phyloP scores from a whole-genome alignment of 2,113 vertebrate species.

The Entelurus aequoreus region DNA sequence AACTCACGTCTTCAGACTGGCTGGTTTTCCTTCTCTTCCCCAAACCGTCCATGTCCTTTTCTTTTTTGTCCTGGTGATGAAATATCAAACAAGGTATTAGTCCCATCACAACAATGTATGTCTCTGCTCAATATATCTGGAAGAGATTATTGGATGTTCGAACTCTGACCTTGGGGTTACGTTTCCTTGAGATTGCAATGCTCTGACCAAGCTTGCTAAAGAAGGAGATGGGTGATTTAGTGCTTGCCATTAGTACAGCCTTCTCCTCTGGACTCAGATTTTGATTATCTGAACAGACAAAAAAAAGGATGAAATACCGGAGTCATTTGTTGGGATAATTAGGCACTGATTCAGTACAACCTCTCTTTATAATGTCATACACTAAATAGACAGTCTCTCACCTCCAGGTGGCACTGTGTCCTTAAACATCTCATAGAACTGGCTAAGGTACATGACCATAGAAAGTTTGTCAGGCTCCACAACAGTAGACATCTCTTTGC shows the following conservation, averaged over 20 bases:
- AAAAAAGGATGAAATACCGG: background rate
- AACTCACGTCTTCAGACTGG: constrained; percentile 91
- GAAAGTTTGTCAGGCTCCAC: constrained; percentile 94
- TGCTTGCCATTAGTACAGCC: constrained; percentile 82
- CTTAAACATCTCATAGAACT: constrained; percentile 99
- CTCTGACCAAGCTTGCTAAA: constrained; percentile 95
- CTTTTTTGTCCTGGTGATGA: constrained; percentile 88
- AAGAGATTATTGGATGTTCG: background rate
- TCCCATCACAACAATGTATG: background rate
- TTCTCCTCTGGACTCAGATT: constrained; percentile 90
- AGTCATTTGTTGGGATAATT: constrained; percentile 1
- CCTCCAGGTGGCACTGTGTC: constrained; percentile 87
- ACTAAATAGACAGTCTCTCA: constrained; percentile 56
- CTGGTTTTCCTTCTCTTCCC: constrained; percentile 94
- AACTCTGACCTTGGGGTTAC: constrained; percentile 83
- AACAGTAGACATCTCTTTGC: constrained; percentile 95
- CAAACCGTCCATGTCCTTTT: constrained; percentile 85
- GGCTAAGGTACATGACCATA: constrained; percentile 99
- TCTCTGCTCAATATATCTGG: background rate
- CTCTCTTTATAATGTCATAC: background rate
- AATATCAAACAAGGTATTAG: constrained; percentile 24
- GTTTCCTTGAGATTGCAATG: constrained; percentile 93
- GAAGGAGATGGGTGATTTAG: constrained; percentile 96
- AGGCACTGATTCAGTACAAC: background rate
- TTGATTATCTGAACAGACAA: constrained; percentile 74